These are phyloP conservation scores for Gambusia affinis DNA, from an alignment of 2,113 vertebrate genomes.

Conservation along the genomic window DNA sequence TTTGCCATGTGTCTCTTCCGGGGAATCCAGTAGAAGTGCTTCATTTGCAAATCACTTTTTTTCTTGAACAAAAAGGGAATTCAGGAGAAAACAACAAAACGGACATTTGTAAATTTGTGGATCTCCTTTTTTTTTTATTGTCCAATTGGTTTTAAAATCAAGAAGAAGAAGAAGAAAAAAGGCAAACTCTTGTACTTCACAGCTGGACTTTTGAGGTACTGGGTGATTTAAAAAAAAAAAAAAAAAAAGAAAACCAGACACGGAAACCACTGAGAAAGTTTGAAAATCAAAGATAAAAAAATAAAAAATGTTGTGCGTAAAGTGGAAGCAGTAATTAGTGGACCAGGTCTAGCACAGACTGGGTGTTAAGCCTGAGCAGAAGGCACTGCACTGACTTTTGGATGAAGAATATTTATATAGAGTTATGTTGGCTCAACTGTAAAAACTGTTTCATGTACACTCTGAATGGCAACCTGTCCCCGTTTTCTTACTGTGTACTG, in stretches of 20 bases:
- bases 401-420: conserved; percentile 85
- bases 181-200: conserved; percentile 86
- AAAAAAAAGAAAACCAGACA: conserved; percentile 20
- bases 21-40: conserved; percentile 88
- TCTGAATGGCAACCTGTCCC: conserved; percentile 61
- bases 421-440: conserved; percentile 79
- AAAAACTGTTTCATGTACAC: conserved; percentile 74
- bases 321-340: conserved; percentile 59
- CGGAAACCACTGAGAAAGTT: conserved; percentile 41
- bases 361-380: conserved; percentile 68
- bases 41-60: conserved; percentile 53
- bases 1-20: conserved; percentile 98
- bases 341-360: conserved; percentile 70
- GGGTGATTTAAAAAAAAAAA: conserved; percentile 40
- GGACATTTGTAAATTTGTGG: conserved; percentile 77
- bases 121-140: conserved; percentile 77
- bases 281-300: conserved; percentile 44
- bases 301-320: conserved; percentile 61
- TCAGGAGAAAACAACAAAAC: conserved; percentile 55
- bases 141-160: conserved; percentile 46
- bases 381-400: conserved; percentile 83
- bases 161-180: conserved; percentile 25
- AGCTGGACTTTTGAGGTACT: conserved; percentile 92
- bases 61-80: conserved; percentile 70
- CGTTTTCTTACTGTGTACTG: conserved; percentile 54